phyloP scores from a whole-genome alignment of 2,797 vertebrate genomes.

The Xenopus petersii region DNA sequence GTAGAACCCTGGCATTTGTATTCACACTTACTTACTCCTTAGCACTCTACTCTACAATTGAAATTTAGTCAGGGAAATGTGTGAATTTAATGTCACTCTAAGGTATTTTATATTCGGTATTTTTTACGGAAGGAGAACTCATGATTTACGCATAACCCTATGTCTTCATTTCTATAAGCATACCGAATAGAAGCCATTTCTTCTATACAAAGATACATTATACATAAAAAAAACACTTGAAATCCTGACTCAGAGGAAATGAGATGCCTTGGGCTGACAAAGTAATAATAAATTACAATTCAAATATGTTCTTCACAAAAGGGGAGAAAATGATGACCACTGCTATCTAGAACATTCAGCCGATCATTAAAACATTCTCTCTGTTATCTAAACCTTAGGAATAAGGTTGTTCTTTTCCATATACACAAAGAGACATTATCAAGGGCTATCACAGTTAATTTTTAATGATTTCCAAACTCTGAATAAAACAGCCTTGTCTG shows the following conservation, averaged over 20 bases:
- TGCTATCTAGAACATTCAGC: slow-evolving; percentile 18
- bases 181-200: slow-evolving; percentile 2
- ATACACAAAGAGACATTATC: slow-evolving; percentile 32
- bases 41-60: slow-evolving; percentile 3
- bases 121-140: background rate
- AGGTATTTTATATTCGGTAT: slow-evolving; percentile 7
- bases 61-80: background rate
- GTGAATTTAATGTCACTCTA: slow-evolving; percentile 4
- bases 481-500: slow-evolving; percentile 40
- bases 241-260: slow-evolving; percentile 33
- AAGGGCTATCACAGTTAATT: slow-evolving; percentile 24
- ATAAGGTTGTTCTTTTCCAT: slow-evolving; percentile 10
- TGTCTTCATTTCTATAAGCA: slow-evolving; percentile 36
- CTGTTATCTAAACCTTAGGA: slow-evolving; percentile 1
- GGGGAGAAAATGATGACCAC: background rate
- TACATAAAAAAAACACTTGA: slow-evolving; percentile 34
- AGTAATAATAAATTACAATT: slow-evolving; percentile 23
- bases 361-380: slow-evolving; percentile 15
- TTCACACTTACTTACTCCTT: background rate
- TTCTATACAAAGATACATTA: slow-evolving; percentile 2
- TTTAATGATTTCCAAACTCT: slow-evolving; percentile 10
- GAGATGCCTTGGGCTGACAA: slow-evolving; percentile 22
- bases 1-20: too few species aligned
- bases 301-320: slow-evolving; percentile 23
- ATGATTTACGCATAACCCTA: slow-evolving; percentile 6